These are phyloP conservation scores for Pachliopta kotzebuea DNA, from an alignment of 2,888 invertebrate genomes.

Conservation along the genomic window DNA sequence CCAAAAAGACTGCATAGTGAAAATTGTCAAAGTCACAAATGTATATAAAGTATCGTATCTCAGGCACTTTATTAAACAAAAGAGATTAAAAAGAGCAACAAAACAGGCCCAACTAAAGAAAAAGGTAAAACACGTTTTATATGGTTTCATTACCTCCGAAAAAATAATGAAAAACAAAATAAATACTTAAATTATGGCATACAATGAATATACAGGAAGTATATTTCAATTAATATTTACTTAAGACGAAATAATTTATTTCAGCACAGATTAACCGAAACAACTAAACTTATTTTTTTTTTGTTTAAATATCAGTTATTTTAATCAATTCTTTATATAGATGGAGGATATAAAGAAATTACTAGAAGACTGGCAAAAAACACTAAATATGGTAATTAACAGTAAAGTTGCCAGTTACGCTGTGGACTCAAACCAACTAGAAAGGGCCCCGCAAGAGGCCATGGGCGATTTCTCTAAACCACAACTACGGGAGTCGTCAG, in stretches of 20 bases:
- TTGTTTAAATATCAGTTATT: not conserved
- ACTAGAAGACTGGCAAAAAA: constrained; percentile 67
- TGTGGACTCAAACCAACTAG: constrained; percentile 49
- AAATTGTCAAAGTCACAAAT: constrained; percentile 69
- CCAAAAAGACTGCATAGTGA: constrained; percentile 58
- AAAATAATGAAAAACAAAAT: no score
- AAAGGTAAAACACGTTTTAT: constrained; percentile 45
- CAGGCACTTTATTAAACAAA: constrained; percentile 67
- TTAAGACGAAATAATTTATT: no score
- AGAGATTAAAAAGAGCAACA: constrained; percentile 55
- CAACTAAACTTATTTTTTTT: not conserved
- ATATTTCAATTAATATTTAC: no score
- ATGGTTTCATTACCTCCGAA: not conserved
- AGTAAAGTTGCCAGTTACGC: constrained; percentile 52
- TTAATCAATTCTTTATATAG: constrained; percentile 39
- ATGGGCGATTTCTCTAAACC: constrained; percentile 65
- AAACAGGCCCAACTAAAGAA: constrained; percentile 62
- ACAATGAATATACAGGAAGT: no score
- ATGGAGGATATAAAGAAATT: constrained; percentile 62
- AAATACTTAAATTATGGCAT: no score
- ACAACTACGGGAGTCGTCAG: constrained; percentile 53
- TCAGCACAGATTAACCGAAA: no score
- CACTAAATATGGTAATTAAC: constrained; percentile 60
- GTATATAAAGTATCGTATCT: constrained; percentile 70
- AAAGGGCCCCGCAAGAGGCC: constrained; percentile 59